phyloP scores from a whole-genome alignment of 1,140 invertebrate genomes.

The Lutraria rhynchaena region DNA sequence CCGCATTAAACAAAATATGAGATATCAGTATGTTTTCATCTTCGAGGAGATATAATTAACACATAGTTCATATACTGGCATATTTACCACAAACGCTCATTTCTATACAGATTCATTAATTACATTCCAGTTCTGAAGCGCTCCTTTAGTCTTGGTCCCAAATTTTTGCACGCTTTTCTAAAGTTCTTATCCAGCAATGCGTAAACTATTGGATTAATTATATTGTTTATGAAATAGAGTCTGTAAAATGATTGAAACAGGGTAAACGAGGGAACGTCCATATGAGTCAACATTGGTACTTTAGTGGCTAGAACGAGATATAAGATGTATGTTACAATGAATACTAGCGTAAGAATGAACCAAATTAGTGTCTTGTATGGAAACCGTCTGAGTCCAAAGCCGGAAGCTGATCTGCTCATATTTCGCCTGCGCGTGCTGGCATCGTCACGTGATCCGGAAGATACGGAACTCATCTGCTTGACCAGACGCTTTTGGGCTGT shows the following conservation, averaged over 20 bases:
- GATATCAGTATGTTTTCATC: no score
- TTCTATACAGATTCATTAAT: background rate
- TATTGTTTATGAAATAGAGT: conserved; percentile 57
- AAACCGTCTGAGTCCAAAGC: conserved; percentile 26
- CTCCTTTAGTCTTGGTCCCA: conserved; percentile 9
- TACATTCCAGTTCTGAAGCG: background rate
- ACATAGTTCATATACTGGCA: no score
- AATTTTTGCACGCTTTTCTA: conserved; percentile 5
- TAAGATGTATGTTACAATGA: conserved; percentile 51
- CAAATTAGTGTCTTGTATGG: conserved; percentile 57
- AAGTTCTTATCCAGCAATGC: conserved; percentile 36
- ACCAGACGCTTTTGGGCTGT: conserved; percentile 2
- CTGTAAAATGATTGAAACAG: conserved; percentile 35
- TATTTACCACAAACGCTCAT: no score
- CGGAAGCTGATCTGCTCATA: conserved; percentile 35
- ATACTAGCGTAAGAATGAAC: conserved; percentile 52
- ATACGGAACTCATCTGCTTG: conserved; percentile 23
- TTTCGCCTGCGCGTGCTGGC: background rate
- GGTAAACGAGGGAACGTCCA: conserved; percentile 18
- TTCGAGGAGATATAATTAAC: no score
- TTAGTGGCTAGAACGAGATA: conserved; percentile 18
- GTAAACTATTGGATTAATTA: conserved; percentile 58
- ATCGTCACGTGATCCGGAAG: background rate
- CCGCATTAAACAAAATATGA: no score
- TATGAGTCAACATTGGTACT: conserved; percentile 7